These are phyloP conservation scores for Microlaimidae sp. DNA, from an alignment of 2,888 invertebrate genomes.

Conservation along the genomic window DNA sequence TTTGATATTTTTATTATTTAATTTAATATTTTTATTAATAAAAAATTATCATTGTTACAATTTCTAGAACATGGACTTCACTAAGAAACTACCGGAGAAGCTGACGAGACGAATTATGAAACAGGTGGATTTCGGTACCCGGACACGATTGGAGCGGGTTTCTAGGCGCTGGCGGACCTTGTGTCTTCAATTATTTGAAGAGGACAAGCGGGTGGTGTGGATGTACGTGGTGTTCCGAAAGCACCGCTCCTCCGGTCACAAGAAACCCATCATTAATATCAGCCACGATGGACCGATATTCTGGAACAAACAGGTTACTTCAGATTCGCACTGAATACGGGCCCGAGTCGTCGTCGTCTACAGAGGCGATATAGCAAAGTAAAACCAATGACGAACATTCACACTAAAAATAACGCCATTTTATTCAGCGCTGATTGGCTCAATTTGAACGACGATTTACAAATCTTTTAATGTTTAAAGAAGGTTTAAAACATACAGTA, in stretches of 20 bases:
- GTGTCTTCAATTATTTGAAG: background rate
- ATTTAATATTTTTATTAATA: no score
- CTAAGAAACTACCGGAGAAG: background rate
- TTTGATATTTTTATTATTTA: no score
- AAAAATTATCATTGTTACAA: no score
- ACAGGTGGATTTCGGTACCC: background rate
- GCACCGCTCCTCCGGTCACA: constrained; percentile 22
- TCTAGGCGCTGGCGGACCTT: background rate
- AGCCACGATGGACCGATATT: constrained; percentile 33
- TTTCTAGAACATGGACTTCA: background rate
- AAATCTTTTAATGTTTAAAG: no score
- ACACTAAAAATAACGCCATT: no score
- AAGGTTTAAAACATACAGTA: no score
- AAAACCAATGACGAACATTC: no score
- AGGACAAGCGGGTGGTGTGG: constrained; percentile 25
- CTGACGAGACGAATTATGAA: background rate
- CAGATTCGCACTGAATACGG: no score
- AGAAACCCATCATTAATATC: constrained; percentile 31
- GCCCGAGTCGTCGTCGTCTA: no score
- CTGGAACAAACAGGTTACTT: constrained; percentile 33
- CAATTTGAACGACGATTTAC: no score
- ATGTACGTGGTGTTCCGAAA: constrained; percentile 30
- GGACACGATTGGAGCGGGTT: background rate
- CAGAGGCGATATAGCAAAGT: no score
- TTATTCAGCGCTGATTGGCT: no score